A percentile compares a stretch with the other conserved stretches of the same genome.
Conservation (phyloP, 1,140 invertebrate genomes). For the Aleiodes sp. region DNA sequence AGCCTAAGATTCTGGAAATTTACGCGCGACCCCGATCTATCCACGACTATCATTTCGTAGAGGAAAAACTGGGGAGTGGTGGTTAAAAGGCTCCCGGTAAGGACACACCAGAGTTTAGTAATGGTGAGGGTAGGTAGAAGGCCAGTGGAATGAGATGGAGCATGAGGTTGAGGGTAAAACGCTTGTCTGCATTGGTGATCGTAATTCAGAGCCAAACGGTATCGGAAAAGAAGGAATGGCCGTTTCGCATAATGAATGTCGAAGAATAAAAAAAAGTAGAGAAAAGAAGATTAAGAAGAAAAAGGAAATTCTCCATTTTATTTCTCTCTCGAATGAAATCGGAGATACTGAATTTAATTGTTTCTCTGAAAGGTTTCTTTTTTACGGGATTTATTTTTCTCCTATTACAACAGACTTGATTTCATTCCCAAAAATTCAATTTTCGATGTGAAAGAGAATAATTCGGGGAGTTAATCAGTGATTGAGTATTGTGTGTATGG, state of each 20-base stretch:
- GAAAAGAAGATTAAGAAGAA: background rate
- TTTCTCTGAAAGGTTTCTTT: too few relatives aligned
- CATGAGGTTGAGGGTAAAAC: constrained; percentile 28
- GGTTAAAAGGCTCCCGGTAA: constrained; percentile 8
- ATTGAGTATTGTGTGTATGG: too few relatives aligned
- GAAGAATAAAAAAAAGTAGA: constrained; percentile 15
- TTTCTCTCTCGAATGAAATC: too few relatives aligned
- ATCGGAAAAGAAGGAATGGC: constrained; percentile 20
- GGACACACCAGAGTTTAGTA: constrained; percentile 19
- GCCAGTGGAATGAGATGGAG: background rate
- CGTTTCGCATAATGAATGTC: constrained; percentile 5
- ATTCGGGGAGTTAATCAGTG: too few relatives aligned
- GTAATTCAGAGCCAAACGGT: constrained; percentile 29
- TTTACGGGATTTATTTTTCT: too few relatives aligned
- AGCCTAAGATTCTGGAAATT: constrained; percentile 41
- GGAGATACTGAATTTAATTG: too few relatives aligned
- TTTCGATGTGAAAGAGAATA: too few relatives aligned
- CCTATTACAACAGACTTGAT: too few relatives aligned
- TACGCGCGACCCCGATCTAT: constrained; percentile 41
- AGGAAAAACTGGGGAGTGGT: background rate
- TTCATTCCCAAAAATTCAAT: too few relatives aligned
- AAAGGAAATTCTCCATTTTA: too few relatives aligned
- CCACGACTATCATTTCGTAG: constrained; percentile 34
- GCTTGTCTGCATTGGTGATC: constrained; percentile 35
- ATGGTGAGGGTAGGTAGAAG: background rate